Percentiles rank a stretch among this genome's conserved stretches.
Evolutionary conservation across 2,888 invertebrate genomes (phyloP).

Genomic region (Heliconius cydno): DNA sequence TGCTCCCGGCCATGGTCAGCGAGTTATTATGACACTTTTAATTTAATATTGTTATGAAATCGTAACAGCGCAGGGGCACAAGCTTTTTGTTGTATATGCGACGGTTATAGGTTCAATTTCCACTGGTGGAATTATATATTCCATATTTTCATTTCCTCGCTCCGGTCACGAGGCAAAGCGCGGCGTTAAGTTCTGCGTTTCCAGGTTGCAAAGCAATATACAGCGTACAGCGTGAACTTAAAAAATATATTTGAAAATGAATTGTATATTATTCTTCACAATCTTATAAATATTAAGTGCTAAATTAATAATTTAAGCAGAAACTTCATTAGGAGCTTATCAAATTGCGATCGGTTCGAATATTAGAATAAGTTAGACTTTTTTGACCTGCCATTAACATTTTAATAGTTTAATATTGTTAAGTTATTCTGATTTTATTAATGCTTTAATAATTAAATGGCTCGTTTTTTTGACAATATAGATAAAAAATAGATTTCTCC

Average conservation of each 20-base stretch:
- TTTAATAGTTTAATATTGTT: slow-evolving; percentile 10
- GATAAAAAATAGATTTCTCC: not conserved
- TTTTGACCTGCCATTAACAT: slow-evolving; percentile 1
- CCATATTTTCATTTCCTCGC: too few species aligned
- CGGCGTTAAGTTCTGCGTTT: too few species aligned
- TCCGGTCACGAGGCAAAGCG: too few species aligned
- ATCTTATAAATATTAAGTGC: not conserved
- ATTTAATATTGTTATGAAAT: slow-evolving; percentile 19
- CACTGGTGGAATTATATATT: too few species aligned
- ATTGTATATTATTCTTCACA: slow-evolving; percentile 19
- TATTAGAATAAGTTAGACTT: slow-evolving; percentile 5
- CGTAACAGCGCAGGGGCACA: too few species aligned
- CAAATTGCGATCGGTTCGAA: slow-evolving; percentile 13
- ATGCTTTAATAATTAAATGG: slow-evolving; percentile 6
- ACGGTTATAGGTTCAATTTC: too few species aligned
- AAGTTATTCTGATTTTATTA: slow-evolving; percentile 13
- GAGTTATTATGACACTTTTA: slow-evolving; percentile 53
- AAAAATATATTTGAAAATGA: slow-evolving; percentile 22
- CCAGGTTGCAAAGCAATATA: too few species aligned
- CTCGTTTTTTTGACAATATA: not conserved
- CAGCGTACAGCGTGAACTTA: too few species aligned
- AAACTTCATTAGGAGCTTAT: not conserved
- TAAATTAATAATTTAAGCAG: slow-evolving; percentile 6
- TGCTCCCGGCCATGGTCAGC: slow-evolving; percentile 66
- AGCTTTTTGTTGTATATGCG: too few species aligned